A percentile compares a stretch with the other conserved stretches of the same genome.
Conservation (phyloP, 2,113 vertebrate species). For the Corydoras sp. region DNA sequence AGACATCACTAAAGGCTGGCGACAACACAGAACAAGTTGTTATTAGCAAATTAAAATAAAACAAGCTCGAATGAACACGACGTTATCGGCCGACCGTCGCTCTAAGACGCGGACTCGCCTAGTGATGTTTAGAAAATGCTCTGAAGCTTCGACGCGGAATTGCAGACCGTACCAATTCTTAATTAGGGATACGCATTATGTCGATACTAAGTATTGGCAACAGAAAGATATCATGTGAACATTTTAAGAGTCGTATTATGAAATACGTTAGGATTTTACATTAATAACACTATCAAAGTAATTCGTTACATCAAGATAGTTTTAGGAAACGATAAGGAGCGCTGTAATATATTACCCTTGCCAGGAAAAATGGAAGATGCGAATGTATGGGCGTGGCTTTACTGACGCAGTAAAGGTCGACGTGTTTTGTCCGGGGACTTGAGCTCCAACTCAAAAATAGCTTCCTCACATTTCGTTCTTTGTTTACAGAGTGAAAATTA, state of each 20-base stretch:
- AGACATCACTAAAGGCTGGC: conserved; percentile 33
- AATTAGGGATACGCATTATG: background rate
- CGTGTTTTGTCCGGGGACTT: conserved; percentile 28
- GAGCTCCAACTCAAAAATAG: conserved; percentile 25
- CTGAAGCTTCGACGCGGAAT: conserved; percentile 34
- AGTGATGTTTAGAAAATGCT: conserved; percentile 27
- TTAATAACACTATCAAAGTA: too few relatives aligned
- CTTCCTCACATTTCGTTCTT: conserved; percentile 28
- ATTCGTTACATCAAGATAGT: too few relatives aligned
- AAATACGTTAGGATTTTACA: too few relatives aligned
- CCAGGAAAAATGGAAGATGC: conserved; percentile 4
- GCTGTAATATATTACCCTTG: background rate
- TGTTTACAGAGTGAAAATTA: conserved; percentile 10
- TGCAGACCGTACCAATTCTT: conserved; percentile 24
- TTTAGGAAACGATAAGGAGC: too few relatives aligned
- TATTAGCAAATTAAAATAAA: background rate
- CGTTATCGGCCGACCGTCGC: background rate
- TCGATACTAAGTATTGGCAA: too few relatives aligned
- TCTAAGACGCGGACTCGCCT: conserved; percentile 1
- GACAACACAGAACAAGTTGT: background rate
- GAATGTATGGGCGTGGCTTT: conserved; percentile 20
- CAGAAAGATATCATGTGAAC: too few relatives aligned
- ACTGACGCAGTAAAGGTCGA: conserved; percentile 40
- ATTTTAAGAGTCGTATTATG: too few relatives aligned
- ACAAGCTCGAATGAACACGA: background rate